Evolutionary conservation across 2,888 invertebrate species (phyloP), one percentile per base, ranked within the genome.

Genomic region (Hydrotaea cyrtoneurina): DNA sequence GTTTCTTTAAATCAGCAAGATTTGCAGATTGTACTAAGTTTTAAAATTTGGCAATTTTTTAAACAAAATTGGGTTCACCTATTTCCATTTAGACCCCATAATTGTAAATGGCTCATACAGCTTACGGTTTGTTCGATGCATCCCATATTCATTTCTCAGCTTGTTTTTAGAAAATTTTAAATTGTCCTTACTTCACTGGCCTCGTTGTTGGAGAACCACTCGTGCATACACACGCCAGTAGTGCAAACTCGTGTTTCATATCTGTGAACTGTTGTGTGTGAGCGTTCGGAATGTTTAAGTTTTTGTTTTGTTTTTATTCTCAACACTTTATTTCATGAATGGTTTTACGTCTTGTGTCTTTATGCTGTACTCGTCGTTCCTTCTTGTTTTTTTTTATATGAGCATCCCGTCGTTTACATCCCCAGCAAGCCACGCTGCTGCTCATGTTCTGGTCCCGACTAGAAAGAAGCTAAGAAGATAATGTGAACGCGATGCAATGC

Each of bases 381-480:
- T 43, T 17, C 0, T 39, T 62, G 59, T 26, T 4, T 57, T 76
- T 64, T 66, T n/a, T 64, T 64, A 11, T 17, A n/a, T n/a, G 76
- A 64, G 3, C 8, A 64, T 71, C 78, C 76, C 73, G 77, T 73
- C 10, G 74, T 84, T 43, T 1, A 66, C 26, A 75, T 50, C 7
- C 19, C 64, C 46, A 57, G 46, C 55, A 50, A 50, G 64, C 71
- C 62, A 78, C 57, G 50, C 39, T 76, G 78, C 77, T 76, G 78
- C 77, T 73, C 73, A 17, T 59, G 13, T 64, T 43, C 31, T 43
- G 43, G 66, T 76, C 53, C 69, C 39, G n/a, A 50, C 55, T 55
- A 77, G 43, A 71, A 78, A 75, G 31, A 77, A 82, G 69, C 71
- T 77, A 74, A 74, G 77, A 53, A 39, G 77, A 74, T 80, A 62